A percentile compares a stretch with the other conserved stretches of the same genome.
Evolutionary conservation across 1,140 invertebrate genomes (phyloP).

Genomic region (Oncopeltus fasciatus): DNA sequence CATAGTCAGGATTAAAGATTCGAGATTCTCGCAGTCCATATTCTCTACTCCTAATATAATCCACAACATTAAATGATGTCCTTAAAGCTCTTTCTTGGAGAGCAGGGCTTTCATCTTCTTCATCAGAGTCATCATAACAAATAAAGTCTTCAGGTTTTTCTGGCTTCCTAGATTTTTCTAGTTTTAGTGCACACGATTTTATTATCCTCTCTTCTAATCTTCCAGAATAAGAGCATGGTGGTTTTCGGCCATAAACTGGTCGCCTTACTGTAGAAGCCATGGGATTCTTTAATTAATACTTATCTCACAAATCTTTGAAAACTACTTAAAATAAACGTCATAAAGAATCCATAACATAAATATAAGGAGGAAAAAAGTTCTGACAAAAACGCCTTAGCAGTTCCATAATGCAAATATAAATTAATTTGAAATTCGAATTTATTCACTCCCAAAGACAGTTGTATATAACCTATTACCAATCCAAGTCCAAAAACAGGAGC

Average conservation of each 20-base stretch:
- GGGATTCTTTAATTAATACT: too few species aligned
- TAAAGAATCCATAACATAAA: too few species aligned
- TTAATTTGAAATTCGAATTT: too few species aligned
- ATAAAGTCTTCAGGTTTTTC: constrained; percentile 81
- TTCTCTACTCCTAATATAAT: constrained; percentile 65
- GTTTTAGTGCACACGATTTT: constrained; percentile 43
- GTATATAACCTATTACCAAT: too few species aligned
- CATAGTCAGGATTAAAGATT: constrained; percentile 60
- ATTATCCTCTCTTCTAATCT: constrained; percentile 56
- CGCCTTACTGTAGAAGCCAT: constrained; percentile 42
- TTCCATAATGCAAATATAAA: too few species aligned
- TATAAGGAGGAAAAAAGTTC: too few species aligned
- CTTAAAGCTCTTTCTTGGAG: constrained; percentile 52
- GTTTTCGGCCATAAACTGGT: constrained; percentile 46
- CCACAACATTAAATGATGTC: constrained; percentile 72
- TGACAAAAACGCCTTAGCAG: too few species aligned
- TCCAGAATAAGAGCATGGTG: constrained; percentile 50
- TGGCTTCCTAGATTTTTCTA: constrained; percentile 56
- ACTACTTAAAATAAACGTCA: too few species aligned
- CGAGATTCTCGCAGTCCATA: constrained; percentile 51
- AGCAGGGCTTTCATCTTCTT: constrained; percentile 62
- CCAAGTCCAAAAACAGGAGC: too few species aligned
- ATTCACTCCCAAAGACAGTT: too few species aligned
- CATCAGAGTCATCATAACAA: constrained; percentile 71
- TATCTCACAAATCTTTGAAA: too few species aligned